phyloP scores from a whole-genome alignment of 2,888 invertebrate species.

The Euplexia lucipara region DNA sequence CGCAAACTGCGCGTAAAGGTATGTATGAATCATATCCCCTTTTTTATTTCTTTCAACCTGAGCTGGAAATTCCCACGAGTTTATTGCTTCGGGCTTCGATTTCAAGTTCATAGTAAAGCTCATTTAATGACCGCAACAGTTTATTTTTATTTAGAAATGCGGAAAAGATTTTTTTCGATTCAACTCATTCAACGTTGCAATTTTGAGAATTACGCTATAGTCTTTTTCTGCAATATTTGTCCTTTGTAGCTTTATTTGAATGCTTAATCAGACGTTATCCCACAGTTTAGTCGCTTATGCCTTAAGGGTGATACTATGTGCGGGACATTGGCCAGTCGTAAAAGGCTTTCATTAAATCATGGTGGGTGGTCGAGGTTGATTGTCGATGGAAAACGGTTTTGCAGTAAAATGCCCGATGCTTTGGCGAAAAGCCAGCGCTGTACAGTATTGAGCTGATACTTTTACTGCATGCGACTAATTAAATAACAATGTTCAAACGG shows the following conservation, averaged over 20 bases:
- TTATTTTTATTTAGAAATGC: conserved; percentile 52
- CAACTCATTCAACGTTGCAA: conserved; percentile 20
- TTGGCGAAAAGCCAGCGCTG: conserved; percentile 65
- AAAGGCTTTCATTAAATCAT: conserved; percentile 57
- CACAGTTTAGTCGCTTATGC: conserved; percentile 15
- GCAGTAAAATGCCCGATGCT: conserved; percentile 66
- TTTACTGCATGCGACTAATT: conserved; percentile 42
- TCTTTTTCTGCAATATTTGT: background rate
- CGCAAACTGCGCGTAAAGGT: conserved; percentile 53
- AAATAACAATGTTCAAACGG: conserved; percentile 20
- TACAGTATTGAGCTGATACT: conserved; percentile 36
- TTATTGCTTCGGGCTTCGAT: conserved; percentile 71
- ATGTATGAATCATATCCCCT: conserved; percentile 75
- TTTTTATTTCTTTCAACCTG: conserved; percentile 70
- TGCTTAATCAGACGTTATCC: background rate
- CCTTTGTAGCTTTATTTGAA: conserved; percentile 2
- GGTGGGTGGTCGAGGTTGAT: conserved; percentile 60
- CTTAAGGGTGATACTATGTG: conserved; percentile 31
- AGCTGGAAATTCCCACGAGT: conserved; percentile 76
- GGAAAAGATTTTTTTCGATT: conserved; percentile 32
- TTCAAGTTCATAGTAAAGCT: conserved; percentile 71
- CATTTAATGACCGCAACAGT: conserved; percentile 65
- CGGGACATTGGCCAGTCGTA: conserved; percentile 45
- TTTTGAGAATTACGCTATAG: conserved; percentile 29
- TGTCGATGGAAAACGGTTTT: conserved; percentile 63